phyloP scores from a whole-genome alignment of 2,888 invertebrate species.

The Tanypteryx hageni region DNA sequence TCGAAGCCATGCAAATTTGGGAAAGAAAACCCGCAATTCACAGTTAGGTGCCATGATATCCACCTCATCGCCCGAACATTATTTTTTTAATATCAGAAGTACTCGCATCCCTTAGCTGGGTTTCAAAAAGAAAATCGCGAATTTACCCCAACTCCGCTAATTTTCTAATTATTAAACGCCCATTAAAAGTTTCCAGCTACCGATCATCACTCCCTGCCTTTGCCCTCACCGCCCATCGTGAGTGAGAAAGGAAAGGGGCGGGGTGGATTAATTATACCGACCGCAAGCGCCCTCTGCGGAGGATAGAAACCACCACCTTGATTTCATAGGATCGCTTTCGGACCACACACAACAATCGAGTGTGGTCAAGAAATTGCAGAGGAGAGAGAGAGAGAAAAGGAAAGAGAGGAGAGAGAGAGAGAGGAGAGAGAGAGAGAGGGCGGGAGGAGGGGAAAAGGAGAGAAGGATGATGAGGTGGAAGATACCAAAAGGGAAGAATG shows the following conservation, averaged over 20 bases:
- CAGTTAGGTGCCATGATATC: too few species aligned
- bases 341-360: constrained; percentile 8
- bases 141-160: too few species aligned
- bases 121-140: too few species aligned
- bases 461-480: not conserved
- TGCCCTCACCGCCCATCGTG: too few species aligned
- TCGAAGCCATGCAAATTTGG: too few species aligned
- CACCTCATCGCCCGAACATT: too few species aligned
- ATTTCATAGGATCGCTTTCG: not conserved
- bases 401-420: not conserved
- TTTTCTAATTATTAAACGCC: too few species aligned
- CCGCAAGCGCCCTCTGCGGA: not conserved
- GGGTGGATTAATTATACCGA: not conserved
- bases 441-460: not conserved
- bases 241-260: not conserved
- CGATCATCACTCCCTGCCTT: too few species aligned
- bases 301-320: not conserved
- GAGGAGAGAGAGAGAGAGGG: not conserved
- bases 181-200: too few species aligned
- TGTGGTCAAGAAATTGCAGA: not conserved
- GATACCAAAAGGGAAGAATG: not conserved
- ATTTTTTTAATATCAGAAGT: too few species aligned
- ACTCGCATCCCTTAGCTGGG: too few species aligned
- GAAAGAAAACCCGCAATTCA: too few species aligned
- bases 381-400: not conserved